These are phyloP conservation scores for Thymallus thymallus DNA, from an alignment of 2,113 vertebrate species.

Conservation along the genomic window DNA sequence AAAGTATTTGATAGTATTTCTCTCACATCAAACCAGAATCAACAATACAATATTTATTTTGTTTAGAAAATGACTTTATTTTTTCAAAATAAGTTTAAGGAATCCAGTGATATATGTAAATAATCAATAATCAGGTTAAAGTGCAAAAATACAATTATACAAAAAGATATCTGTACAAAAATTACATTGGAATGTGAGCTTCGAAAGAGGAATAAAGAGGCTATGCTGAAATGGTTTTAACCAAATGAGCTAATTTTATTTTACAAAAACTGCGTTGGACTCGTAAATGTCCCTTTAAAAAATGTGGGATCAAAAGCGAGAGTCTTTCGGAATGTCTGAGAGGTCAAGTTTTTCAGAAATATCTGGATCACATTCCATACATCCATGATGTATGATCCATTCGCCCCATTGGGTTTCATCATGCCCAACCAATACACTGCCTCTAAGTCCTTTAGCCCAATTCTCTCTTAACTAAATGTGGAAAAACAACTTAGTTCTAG, in stretches of 20 bases:
- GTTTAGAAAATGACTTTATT: constrained; percentile 92
- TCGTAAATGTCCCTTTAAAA: constrained; percentile 7
- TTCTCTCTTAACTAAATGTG: constrained; percentile 8
- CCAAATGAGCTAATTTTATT: constrained; percentile 4
- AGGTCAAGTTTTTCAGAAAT: constrained; percentile 2
- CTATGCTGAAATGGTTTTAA: constrained; percentile 50
- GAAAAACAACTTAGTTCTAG: constrained; percentile 12
- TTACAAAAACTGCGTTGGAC: constrained; percentile 22
- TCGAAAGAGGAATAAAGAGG: constrained; percentile 33
- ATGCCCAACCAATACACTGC: constrained; percentile 18
- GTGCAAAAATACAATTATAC: constrained; percentile 92
- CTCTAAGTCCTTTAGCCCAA: neutral
- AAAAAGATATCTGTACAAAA: constrained; percentile 55
- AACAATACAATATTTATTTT: constrained; percentile 49
- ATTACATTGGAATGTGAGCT: constrained; percentile 79
- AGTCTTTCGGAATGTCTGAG: constrained; percentile 21
- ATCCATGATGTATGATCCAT: constrained; percentile 9
- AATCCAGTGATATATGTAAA: constrained; percentile 99
- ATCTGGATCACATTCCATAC: constrained; percentile 41
- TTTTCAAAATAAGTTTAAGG: constrained; percentile 87
- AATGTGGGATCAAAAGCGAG: constrained; percentile 24
- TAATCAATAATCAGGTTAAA: constrained; percentile 96
- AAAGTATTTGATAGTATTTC: neutral
- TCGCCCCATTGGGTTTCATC: neutral
- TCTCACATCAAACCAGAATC: neutral